These are phyloP conservation scores for Zaprionus gabonicus DNA, from an alignment of 1,140 invertebrate genomes.

Conservation along the genomic window DNA sequence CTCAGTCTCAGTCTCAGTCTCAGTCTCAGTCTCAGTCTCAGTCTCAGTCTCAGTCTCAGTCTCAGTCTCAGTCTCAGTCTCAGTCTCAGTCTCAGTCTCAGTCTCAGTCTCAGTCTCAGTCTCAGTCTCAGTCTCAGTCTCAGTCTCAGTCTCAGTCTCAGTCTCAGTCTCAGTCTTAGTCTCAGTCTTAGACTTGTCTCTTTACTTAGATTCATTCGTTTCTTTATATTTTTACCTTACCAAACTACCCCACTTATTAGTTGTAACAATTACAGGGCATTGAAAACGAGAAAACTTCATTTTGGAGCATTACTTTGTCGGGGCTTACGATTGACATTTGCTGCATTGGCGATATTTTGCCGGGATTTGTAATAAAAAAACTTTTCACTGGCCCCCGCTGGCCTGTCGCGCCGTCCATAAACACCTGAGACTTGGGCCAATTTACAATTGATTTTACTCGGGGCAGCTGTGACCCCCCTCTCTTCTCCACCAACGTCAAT, in stretches of 20 bases:
- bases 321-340: constrained; percentile 47
- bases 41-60: no score
- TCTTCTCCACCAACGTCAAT: background rate
- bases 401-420: constrained; percentile 49
- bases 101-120: no score
- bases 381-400: constrained; percentile 26
- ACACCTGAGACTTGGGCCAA: constrained; percentile 74
- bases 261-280: background rate
- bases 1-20: no score
- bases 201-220: no score
- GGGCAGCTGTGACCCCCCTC: constrained; percentile 35
- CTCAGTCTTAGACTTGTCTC: no score
- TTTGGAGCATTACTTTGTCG: constrained; percentile 40
- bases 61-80: no score
- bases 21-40: no score
- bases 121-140: no score
- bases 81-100: no score
- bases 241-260: background rate
- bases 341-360: constrained; percentile 45
- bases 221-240: no score
- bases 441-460: constrained; percentile 76
- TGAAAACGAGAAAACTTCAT: constrained; percentile 26
- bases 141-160: no score
- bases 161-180: no score
- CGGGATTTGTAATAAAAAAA: constrained; percentile 71